Evolutionary conservation across 2,888 invertebrate species (phyloP).

Genomic region (Torymus aiolomorphi): DNA sequence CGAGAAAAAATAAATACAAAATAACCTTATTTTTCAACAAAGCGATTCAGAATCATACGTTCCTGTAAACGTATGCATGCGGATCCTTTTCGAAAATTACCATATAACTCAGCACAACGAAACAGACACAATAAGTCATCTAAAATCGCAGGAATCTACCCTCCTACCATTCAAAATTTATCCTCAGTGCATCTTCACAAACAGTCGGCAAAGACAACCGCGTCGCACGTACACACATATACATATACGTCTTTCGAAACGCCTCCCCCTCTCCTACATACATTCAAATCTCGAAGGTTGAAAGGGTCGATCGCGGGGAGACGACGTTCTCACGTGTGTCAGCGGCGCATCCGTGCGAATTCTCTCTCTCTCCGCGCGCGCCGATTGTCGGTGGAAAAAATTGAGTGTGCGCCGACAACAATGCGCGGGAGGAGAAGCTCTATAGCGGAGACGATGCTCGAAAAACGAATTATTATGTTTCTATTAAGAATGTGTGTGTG

Average conservation of each 20-base stretch:
- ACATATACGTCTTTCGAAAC: slow-evolving; percentile 3
- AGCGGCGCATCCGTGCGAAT: slow-evolving; percentile 43
- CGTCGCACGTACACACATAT: neutral
- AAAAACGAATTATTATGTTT: slow-evolving; percentile 35
- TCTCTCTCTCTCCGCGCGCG: neutral
- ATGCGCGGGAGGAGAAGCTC: slow-evolving; percentile 24
- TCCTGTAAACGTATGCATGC: no score
- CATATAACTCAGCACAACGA: no score
- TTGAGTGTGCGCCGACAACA: slow-evolving; percentile 5
- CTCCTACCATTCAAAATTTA: no score
- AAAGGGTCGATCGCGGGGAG: slow-evolving; percentile 42
- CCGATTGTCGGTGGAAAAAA: slow-evolving; percentile 30
- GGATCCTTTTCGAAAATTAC: no score
- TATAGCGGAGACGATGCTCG: neutral
- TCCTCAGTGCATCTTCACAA: no score
- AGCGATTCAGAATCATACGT: no score
- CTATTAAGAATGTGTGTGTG: neutral
- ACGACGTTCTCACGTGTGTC: slow-evolving; percentile 39
- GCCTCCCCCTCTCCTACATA: no score
- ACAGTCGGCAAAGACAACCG: slow-evolving; percentile 12
- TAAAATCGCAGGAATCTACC: no score
- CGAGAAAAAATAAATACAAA: no score
- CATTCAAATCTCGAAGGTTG: slow-evolving; percentile 27
- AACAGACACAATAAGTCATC: no score
- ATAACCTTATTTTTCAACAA: no score